These are phyloP conservation scores for Lepidocyrtoides sp. DNA, from an alignment of 2,888 invertebrate species.

Conservation along the genomic window DNA sequence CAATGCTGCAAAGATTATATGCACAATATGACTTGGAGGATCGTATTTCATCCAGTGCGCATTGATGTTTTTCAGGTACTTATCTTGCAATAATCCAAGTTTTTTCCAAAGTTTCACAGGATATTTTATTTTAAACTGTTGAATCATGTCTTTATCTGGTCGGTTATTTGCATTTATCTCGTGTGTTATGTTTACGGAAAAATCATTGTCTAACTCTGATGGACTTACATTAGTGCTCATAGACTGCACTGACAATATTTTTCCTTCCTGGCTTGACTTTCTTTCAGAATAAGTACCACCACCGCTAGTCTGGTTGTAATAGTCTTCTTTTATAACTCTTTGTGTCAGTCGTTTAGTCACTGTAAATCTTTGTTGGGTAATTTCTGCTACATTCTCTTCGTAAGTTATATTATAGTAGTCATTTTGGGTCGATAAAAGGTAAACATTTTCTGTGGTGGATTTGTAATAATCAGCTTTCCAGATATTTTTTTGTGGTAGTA, in stretches of 20 bases:
- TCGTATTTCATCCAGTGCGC: conserved; percentile 91
- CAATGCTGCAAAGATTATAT: conserved; percentile 89
- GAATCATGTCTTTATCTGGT: neutral
- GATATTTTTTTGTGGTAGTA: neutral
- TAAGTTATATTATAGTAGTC: neutral
- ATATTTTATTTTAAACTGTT: conserved; percentile 84
- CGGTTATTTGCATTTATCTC: neutral
- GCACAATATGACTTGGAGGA: conserved; percentile 89
- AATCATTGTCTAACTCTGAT: neutral
- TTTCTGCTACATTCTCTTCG: no score
- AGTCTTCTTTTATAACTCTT: no score
- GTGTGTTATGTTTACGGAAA: neutral
- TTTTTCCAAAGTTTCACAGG: conserved; percentile 88
- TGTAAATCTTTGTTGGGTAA: neutral
- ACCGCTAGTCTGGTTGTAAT: no score
- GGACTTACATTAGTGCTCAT: neutral
- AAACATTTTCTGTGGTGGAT: neutral
- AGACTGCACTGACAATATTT: neutral
- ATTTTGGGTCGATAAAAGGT: neutral
- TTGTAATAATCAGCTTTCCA: neutral
- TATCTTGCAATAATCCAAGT: conserved; percentile 89
- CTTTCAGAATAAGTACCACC: neutral
- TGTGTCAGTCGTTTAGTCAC: no score
- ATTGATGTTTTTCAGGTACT: conserved; percentile 89
- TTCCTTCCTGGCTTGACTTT: no score